A percentile compares a stretch with the other conserved stretches of the same genome.
Conservation (phyloP, 35 echinoderm and acorn worm genomes). For the Diadema setosum region DNA sequence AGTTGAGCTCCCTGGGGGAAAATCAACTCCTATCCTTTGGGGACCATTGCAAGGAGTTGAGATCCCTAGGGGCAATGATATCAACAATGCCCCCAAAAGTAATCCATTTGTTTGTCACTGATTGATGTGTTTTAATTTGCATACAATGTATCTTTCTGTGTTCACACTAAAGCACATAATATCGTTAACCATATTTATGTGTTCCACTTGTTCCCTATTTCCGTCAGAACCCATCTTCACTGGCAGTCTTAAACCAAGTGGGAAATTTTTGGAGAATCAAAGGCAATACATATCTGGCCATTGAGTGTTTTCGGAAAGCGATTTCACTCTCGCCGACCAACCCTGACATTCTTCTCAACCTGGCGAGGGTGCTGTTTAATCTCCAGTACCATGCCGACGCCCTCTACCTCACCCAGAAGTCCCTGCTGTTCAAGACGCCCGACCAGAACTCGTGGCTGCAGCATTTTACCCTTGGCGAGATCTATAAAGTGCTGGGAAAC, state of each 20-base stretch:
- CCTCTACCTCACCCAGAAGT: conserved; percentile 63
- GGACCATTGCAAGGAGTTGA: no score
- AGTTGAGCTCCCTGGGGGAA: no score
- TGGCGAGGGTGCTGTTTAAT: conserved; percentile 90
- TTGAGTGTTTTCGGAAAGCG: conserved; percentile 97
- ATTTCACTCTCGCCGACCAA: conserved; percentile 80
- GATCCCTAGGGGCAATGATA: no score
- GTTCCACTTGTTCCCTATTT: conserved; percentile 8
- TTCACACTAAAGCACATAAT: no score
- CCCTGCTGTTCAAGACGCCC: conserved; percentile 63
- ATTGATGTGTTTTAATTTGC: no score
- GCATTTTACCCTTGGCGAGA: conserved; percentile 94
- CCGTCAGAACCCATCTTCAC: conserved; percentile 77
- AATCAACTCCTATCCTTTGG: no score
- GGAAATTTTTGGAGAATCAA: conserved; percentile 96
- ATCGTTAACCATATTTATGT: background rate
- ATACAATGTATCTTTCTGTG: no score
- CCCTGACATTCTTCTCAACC: conserved; percentile 91
- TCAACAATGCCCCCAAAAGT: no score
- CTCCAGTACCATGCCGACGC: conserved; percentile 77
- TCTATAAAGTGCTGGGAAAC: conserved; percentile 71
- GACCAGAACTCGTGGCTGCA: conserved; percentile 96
- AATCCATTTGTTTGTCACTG: no score
- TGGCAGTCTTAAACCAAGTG: conserved; percentile 94
- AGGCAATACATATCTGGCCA: conserved; percentile 81